phyloP scores from a whole-genome alignment of 2,113 vertebrate species.

The Ploceus nigricollis region DNA sequence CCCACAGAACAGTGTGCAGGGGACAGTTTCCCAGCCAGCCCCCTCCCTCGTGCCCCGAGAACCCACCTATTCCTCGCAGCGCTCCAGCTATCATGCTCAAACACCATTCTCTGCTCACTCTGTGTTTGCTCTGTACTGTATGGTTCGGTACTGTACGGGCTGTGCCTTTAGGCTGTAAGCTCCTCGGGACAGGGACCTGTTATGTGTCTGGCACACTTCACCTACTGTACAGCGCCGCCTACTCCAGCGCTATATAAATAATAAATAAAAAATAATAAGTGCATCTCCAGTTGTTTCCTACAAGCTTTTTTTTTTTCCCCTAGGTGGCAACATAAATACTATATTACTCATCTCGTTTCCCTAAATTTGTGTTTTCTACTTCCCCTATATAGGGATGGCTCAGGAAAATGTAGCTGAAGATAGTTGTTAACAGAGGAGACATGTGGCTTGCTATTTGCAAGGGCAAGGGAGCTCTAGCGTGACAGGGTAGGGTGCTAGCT shows the following conservation, averaged over 20 bases:
- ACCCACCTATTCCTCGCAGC: conserved; percentile 67
- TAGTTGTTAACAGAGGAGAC: background rate
- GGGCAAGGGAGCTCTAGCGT: background rate
- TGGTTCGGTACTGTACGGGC: conserved; percentile 60
- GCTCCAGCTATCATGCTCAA: conserved; percentile 61
- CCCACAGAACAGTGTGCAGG: background rate
- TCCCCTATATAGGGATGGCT: background rate
- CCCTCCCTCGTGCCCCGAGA: conserved; percentile 14
- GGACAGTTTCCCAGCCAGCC: conserved; percentile 23
- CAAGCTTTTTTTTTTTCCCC: background rate
- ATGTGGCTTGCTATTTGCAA: background rate
- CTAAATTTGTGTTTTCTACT: background rate
- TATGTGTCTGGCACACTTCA: conserved; percentile 64
- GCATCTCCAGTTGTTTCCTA: background rate
- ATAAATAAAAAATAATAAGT: conserved; percentile 54
- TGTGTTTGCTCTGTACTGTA: conserved; percentile 64
- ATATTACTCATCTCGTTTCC: background rate
- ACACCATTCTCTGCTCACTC: conserved; percentile 63
- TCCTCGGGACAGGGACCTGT: conserved; percentile 65
- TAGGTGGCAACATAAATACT: background rate
- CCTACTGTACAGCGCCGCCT: conserved; percentile 57
- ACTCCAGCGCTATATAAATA: conserved; percentile 64
- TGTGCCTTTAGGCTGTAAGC: conserved; percentile 64
- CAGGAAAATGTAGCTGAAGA: background rate
- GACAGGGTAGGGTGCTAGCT: background rate